Conservation (phyloP, 2,797 vertebrate genomes). For the Danio tinwini region DNA sequence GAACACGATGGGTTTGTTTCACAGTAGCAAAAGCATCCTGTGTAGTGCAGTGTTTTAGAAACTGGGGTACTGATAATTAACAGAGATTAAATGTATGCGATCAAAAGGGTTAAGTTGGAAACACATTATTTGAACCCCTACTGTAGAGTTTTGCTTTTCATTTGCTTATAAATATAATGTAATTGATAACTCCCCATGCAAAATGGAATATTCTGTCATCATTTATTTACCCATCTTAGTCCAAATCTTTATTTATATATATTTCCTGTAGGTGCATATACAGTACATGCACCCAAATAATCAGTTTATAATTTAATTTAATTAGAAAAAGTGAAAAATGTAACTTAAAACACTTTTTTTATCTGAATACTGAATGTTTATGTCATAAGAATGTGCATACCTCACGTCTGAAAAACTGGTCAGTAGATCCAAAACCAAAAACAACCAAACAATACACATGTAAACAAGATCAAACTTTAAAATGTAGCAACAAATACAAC, state of each 20-base stretch:
- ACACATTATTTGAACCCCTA: too few relatives aligned
- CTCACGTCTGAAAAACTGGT: too few relatives aligned
- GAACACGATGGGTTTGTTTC: constrained; percentile 44
- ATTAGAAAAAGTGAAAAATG: too few relatives aligned
- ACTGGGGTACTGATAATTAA: not conserved
- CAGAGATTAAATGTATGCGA: not conserved
- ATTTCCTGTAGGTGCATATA: not conserved
- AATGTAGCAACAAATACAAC: not conserved
- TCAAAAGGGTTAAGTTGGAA: not conserved
- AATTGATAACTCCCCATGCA: too few relatives aligned
- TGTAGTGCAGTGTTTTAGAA: not conserved
- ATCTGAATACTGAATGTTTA: too few relatives aligned
- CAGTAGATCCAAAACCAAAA: too few relatives aligned
- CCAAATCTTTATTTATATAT: not conserved
- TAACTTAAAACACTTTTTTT: too few relatives aligned
- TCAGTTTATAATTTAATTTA: not conserved
- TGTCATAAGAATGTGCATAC: too few relatives aligned
- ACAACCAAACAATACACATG: too few relatives aligned
- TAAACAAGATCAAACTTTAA: too few relatives aligned
- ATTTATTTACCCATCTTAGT: not conserved
- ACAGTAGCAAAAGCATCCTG: constrained; percentile 35
- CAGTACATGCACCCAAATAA: not conserved
- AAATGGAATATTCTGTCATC: not conserved
- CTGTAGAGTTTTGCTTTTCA: too few relatives aligned
- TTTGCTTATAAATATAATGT: too few relatives aligned